Conservation (phyloP, 2,797 vertebrate species). For the Cyclura pinguis region DNA sequence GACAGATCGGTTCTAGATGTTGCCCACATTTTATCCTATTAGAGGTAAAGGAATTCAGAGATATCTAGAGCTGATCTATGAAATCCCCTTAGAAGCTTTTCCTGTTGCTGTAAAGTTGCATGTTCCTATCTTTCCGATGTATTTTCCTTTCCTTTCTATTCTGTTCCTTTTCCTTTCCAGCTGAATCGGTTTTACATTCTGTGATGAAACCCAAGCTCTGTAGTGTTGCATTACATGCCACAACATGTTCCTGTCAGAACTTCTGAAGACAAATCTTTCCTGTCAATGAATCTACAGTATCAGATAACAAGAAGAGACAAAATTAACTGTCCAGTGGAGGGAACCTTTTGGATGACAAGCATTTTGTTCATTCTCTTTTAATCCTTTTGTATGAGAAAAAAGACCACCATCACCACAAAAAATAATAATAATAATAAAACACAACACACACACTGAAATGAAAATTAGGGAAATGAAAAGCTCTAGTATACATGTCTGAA, state of each 20-base stretch:
- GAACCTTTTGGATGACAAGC: neutral
- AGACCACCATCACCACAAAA: fast-evolving
- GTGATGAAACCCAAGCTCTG: fast-evolving
- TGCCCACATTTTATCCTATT: neutral
- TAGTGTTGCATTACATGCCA: neutral
- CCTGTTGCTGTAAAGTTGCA: no score
- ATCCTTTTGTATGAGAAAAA: neutral
- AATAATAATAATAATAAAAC: no score
- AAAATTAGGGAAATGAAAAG: neutral
- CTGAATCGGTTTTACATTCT: neutral
- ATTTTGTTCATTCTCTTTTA: neutral
- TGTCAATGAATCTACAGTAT: neutral
- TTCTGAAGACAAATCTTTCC: neutral
- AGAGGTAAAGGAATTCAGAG: neutral
- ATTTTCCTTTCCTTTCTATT: neutral
- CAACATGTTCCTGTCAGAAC: fast-evolving
- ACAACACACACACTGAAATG: neutral
- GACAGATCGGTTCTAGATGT: neutral
- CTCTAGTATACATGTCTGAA: neutral
- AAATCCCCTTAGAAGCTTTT: neutral
- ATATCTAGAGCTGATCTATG: neutral
- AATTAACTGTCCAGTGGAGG: neutral
- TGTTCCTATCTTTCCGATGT: neutral
- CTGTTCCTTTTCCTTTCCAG: neutral
- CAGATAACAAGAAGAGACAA: neutral